These are phyloP conservation scores for Synergus umbraculus DNA, from an alignment of 2,888 invertebrate species.

Conservation along the genomic window DNA sequence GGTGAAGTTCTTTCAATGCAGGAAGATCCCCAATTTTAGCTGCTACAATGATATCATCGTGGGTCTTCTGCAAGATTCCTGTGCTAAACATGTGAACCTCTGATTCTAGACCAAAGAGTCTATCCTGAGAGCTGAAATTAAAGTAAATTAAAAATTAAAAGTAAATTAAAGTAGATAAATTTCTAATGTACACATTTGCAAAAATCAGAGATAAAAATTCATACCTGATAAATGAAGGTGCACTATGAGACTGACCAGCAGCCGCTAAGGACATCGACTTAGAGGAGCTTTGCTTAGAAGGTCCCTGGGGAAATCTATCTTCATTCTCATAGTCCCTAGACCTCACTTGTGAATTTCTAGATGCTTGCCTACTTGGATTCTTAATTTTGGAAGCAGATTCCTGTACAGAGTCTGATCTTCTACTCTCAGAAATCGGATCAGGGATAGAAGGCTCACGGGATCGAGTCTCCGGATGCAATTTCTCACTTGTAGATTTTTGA, in stretches of 20 bases:
- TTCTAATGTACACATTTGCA: background rate
- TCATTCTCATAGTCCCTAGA: slow-evolving; percentile 54
- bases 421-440: slow-evolving; percentile 45
- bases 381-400: slow-evolving; percentile 50
- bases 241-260: slow-evolving; percentile 63
- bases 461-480: slow-evolving; percentile 27
- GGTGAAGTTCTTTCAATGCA: slow-evolving; percentile 89
- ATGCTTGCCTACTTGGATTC: slow-evolving; percentile 42
- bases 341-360: slow-evolving; percentile 44
- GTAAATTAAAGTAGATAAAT: background rate
- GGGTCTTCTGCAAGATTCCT: slow-evolving; percentile 89
- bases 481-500: slow-evolving; percentile 42
- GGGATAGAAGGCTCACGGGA: slow-evolving; percentile 45
- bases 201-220: background rate
- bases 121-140: slow-evolving; percentile 70
- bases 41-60: slow-evolving; percentile 89
- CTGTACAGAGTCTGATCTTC: slow-evolving; percentile 43
- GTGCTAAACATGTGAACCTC: slow-evolving; percentile 78
- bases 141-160: too few species aligned
- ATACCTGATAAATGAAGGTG: slow-evolving; percentile 68
- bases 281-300: slow-evolving; percentile 62
- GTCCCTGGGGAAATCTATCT: slow-evolving; percentile 53
- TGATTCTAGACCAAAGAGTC: slow-evolving; percentile 73
- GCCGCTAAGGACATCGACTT: slow-evolving; percentile 59
- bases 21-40: slow-evolving; percentile 90